Evolutionary conservation across 1,140 invertebrate species (phyloP).

Genomic region (Saccostrea cuccullata): DNA sequence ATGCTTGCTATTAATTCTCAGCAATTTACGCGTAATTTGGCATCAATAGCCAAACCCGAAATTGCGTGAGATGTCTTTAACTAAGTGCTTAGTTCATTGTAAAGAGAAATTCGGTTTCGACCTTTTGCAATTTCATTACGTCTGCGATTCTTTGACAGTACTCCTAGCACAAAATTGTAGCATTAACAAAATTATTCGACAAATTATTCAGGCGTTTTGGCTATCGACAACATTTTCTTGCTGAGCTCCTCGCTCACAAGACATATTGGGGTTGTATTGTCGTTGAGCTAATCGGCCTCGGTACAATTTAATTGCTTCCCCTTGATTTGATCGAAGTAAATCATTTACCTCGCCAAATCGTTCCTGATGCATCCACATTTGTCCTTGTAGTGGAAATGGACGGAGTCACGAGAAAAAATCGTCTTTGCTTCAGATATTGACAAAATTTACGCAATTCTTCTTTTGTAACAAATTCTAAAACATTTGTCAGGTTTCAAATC

Average conservation of each 20-base stretch:
- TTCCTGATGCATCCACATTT: constrained; percentile 23
- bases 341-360: constrained; percentile 21
- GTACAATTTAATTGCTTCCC: neutral
- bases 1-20: constrained; percentile 38
- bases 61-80: constrained; percentile 39
- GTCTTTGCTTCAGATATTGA: neutral
- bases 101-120: constrained; percentile 31
- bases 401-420: neutral
- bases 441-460: neutral
- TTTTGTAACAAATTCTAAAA: neutral
- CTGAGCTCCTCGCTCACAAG: neutral
- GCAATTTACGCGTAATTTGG: constrained; percentile 43
- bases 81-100: constrained; percentile 37
- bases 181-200: constrained; percentile 38
- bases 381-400: neutral
- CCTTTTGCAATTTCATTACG: constrained; percentile 33
- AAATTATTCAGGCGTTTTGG: constrained; percentile 37
- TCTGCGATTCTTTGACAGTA: constrained; percentile 19
- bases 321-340: constrained; percentile 23
- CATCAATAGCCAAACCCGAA: constrained; percentile 36
- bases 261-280: constrained; percentile 28
- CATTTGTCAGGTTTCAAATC: too few relatives aligned
- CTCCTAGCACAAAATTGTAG: neutral
- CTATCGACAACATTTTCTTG: constrained; percentile 20
- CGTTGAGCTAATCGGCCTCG: constrained; percentile 3